phyloP scores from a whole-genome alignment of 2,113 vertebrate genomes.

The Scartelaos histophorus region DNA sequence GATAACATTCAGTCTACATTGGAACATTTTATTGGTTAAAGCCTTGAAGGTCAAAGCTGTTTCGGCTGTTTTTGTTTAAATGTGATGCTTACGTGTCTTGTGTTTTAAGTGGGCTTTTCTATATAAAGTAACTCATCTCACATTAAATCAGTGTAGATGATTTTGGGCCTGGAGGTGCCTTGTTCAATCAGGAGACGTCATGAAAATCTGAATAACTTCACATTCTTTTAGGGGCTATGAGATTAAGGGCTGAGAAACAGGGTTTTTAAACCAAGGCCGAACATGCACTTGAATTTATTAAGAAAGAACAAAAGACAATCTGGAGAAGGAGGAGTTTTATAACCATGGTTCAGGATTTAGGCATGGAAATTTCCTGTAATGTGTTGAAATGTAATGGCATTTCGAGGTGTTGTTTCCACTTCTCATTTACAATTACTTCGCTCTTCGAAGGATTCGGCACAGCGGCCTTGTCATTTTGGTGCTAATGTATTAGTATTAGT shows the following conservation, averaged over 20 bases:
- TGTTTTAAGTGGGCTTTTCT: constrained; percentile 15
- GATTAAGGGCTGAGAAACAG: background rate
- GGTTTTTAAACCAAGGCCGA: background rate
- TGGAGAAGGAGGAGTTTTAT: background rate
- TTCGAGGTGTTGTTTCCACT: background rate
- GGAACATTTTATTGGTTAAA: constrained; percentile 2
- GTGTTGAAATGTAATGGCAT: background rate
- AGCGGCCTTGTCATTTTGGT: too few species aligned
- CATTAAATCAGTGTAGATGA: constrained; percentile 28
- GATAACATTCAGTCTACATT: background rate
- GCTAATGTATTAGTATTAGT: too few species aligned
- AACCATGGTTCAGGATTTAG: background rate
- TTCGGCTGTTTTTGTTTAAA: constrained; percentile 2
- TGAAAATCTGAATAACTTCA: constrained; percentile 15
- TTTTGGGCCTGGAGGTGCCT: constrained; percentile 12
- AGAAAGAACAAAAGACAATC: background rate
- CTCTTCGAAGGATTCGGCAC: too few species aligned
- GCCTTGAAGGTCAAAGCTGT: background rate
- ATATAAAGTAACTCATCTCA: constrained; percentile 22
- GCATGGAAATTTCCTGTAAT: background rate
- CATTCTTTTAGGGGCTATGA: constrained; percentile 8
- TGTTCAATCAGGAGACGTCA: background rate
- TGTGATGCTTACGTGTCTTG: background rate
- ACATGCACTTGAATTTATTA: background rate
- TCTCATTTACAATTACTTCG: too few species aligned